These are phyloP conservation scores for Physocephala rufipes DNA, from an alignment of 2,888 invertebrate genomes.

Conservation along the genomic window DNA sequence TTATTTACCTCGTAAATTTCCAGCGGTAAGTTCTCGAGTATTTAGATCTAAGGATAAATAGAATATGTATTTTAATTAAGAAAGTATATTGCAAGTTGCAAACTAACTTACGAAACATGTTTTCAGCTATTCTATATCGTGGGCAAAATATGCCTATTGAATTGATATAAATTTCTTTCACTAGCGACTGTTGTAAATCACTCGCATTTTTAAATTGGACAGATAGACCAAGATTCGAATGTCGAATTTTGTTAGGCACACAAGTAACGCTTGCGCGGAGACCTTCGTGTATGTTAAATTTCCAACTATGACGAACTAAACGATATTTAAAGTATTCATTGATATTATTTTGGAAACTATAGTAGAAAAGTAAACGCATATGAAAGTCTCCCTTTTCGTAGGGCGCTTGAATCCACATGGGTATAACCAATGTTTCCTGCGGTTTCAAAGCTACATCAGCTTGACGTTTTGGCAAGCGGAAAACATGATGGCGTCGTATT, in stretches of 20 bases:
- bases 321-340: constrained; percentile 66
- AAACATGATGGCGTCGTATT: constrained; percentile 63
- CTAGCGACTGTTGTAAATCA: constrained; percentile 69
- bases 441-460: constrained; percentile 54
- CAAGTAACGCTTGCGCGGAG: constrained; percentile 68
- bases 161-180: constrained; percentile 60
- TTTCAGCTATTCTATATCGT: constrained; percentile 55
- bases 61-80: background rate
- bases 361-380: constrained; percentile 78
- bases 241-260: constrained; percentile 68
- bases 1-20: constrained; percentile 55
- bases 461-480: constrained; percentile 53
- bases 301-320: constrained; percentile 73
- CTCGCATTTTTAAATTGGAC: constrained; percentile 77
- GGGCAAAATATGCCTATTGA: constrained; percentile 60
- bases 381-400: constrained; percentile 71
- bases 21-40: constrained; percentile 57
- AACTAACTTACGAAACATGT: constrained; percentile 56
- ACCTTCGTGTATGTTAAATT: constrained; percentile 72
- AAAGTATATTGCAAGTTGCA: background rate
- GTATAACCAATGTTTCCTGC: constrained; percentile 59
- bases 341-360: constrained; percentile 67
- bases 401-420: constrained; percentile 77
- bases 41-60: constrained; percentile 54
- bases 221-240: constrained; percentile 71